These are phyloP conservation scores for Apostichopus leukothele DNA, from an alignment of 53 echinoderm and acorn worm species.

Conservation along the genomic window DNA sequence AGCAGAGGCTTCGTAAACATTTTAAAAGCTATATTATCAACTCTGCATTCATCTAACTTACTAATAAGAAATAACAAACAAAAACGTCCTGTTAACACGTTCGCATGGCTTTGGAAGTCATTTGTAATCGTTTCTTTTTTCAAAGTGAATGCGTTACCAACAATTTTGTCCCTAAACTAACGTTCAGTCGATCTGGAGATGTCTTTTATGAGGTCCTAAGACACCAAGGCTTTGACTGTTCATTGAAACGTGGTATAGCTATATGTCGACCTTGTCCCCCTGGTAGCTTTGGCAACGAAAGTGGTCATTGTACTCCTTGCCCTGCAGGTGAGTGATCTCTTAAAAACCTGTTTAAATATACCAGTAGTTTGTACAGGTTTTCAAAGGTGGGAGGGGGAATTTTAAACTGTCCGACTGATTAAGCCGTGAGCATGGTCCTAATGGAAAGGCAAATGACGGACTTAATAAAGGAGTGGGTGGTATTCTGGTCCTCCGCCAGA, in stretches of 20 bases:
- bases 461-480: not conserved
- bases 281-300: constrained; percentile 11
- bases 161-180: not conserved
- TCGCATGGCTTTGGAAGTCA: no score
- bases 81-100: no score
- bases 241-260: no score
- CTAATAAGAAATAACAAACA: no score
- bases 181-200: not conserved
- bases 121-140: not conserved
- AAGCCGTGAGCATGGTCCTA: not conserved
- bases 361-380: not conserved
- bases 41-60: no score
- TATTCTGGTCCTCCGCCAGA: not conserved
- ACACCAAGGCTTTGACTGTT: constrained; percentile 23
- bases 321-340: not conserved
- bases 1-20: not conserved
- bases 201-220: not conserved
- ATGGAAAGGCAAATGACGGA: no score
- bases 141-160: not conserved
- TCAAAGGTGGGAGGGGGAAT: not conserved
- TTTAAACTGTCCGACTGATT: not conserved
- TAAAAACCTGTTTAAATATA: not conserved
- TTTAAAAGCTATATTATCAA: no score
- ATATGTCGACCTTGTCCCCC: not conserved
- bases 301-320: not conserved